Evolutionary conservation across 2,888 invertebrate genomes (phyloP), one percentile per base, ranked within the genome.

Genomic region (Yponomeuta plumbellus): DNA sequence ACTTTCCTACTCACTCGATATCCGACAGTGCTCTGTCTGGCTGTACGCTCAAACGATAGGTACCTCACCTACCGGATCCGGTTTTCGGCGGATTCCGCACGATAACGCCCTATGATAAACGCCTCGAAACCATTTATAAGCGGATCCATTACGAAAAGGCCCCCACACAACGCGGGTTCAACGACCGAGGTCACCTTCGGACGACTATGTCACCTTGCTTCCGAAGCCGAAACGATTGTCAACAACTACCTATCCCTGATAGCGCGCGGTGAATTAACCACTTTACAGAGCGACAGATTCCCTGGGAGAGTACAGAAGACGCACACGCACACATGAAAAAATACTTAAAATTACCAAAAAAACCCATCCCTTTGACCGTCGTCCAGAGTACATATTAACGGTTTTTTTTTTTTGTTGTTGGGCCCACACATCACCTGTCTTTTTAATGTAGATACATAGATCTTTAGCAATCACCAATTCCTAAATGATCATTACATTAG

Each of bases 151-250:
- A 17, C 44, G 44, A 52, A 13, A 17, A 52, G 44, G 44, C 17
- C 44, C 39, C 44, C 44, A 52, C 44, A 17, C 2, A 52, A 52
- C 44, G 44, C 44, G 44, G 44, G 44, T 52, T 52, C 44, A 52
- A 13, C 17, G 44, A 52, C 44, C 44, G 44, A 22, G 83, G 86
- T 88, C 88, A 88, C 88, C 88, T 88, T 86, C 75, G 76, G 87
- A 85, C 87, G 79, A 76, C 72, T 74, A 80, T 83, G 88, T 89
- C 88, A 89, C 89, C 87, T 90, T 89, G 84, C 77, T 86, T 80
- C 85, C 80, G 80, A 85, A 86, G 86, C 83, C 13, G 44, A 1
- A 17, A 13, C 44, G 44, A 52, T 84, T 81, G 84, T 66, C 39
- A 59, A 59, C 65, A 66, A 64, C 20, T n/a, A 63, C 20, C 59